Base-by-base conservation (phyloP, 1,140 invertebrate species). In the Pogonognathellus flavescens region DNA sequence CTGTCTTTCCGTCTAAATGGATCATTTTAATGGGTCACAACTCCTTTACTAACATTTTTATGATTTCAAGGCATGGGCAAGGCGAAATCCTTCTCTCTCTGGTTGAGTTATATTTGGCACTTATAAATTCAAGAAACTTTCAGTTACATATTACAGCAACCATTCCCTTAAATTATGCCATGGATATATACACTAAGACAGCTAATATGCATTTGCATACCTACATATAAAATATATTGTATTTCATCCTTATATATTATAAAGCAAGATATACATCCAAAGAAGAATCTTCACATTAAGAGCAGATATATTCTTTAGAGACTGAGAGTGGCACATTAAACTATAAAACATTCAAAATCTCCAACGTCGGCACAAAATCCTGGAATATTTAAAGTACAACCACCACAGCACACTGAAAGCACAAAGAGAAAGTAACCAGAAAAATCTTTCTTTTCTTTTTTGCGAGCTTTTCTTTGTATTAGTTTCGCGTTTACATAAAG, bases 311-410 rank as follows among this genome's bases (percentile, higher is more conserved):
- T n/a, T 14, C 53, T 13, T 6, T 31, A 76, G 31, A 49, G 70
- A 41, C 70, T 76, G 70, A 76, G 16, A 76, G n/a, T 41, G 70
- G 70, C 70, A 76, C 70, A 41, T 76, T 76, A 31, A 76, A 50
- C 41, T 76, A 76, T 76, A 76, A 76, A 76, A 76, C 70, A 76
- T 76, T 76, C 70, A 76, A 76, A 76, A 76, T 76, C 70, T 76
- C 31, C 41, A 76, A 31, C 25, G 70, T 76, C 70, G 70, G 70
- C 70, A 76, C 13, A 76, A 76, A 76, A 76, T 76, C 70, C 70
- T n/a, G 31, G 70, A 76, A 76, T 76, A 76, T 76, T 76, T 76
- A 76, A 76, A 76, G 14, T n/a, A 31, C 25, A 76, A 31, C 41
- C 31, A 49, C 31, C 25, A 16, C 31, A 72, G 66, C 66, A 3